Percentiles rank a stretch among this genome's conserved stretches.
Conservation (phyloP, 2,797 vertebrate species). For the Xenentodon cancila region DNA sequence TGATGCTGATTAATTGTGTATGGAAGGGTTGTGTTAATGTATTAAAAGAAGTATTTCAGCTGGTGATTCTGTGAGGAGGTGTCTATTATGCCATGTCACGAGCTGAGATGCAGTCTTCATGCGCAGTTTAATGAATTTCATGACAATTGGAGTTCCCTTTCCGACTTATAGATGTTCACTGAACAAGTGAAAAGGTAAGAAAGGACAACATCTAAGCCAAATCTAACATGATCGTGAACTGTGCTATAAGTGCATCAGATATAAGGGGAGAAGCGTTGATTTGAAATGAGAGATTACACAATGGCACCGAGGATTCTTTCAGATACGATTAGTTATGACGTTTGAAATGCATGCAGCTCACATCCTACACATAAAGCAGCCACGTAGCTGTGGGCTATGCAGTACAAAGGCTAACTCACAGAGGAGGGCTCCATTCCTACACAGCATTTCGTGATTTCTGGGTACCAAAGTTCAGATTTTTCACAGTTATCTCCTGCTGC, state of each 20-base stretch:
- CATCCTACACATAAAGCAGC: constrained; percentile 46
- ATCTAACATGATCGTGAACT: background rate
- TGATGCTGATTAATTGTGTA: too few species aligned
- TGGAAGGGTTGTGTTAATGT: too few species aligned
- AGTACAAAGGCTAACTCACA: constrained; percentile 35
- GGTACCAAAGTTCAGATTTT: constrained; percentile 43
- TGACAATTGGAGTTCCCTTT: too few species aligned
- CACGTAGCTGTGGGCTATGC: constrained; percentile 24
- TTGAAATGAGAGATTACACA: background rate
- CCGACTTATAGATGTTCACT: too few species aligned
- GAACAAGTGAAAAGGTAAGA: too few species aligned
- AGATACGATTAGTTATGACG: constrained; percentile 25
- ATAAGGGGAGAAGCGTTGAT: background rate
- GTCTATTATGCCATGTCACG: too few species aligned
- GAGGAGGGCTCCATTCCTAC: constrained; percentile 27
- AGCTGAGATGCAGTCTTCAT: too few species aligned
- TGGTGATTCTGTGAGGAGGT: too few species aligned
- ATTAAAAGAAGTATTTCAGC: too few species aligned
- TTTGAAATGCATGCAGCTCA: constrained; percentile 28
- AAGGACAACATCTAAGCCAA: too few species aligned
- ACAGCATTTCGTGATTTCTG: constrained; percentile 32
- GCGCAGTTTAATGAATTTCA: too few species aligned
- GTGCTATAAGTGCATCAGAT: background rate
- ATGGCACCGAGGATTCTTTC: constrained; percentile 1
- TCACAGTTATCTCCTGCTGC: constrained; percentile 21